These are phyloP conservation scores for Papilio polytes DNA, from an alignment of 1,140 invertebrate genomes.

Conservation along the genomic window DNA sequence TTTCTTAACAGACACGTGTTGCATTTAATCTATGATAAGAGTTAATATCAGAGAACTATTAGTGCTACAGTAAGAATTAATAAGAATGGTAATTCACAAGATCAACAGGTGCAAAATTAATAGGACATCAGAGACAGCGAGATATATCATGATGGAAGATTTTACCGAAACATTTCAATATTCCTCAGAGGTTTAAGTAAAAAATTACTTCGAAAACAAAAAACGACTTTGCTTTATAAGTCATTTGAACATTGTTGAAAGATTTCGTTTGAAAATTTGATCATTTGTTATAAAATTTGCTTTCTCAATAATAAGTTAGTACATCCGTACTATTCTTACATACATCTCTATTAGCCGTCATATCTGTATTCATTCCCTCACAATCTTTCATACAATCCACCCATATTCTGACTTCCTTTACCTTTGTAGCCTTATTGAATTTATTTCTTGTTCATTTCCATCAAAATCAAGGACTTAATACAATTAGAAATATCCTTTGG, in stretches of 20 bases:
- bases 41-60: neutral
- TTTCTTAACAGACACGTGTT: no score
- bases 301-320: neutral
- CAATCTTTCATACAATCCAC: neutral
- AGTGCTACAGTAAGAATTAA: neutral
- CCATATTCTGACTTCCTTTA: neutral
- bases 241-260: neutral
- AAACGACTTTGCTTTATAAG: neutral
- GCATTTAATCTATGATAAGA: neutral
- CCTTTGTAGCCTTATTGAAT: neutral
- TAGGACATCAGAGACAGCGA: neutral
- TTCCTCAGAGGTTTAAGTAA: neutral
- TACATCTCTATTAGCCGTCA: neutral
- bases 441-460: neutral
- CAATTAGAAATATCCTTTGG: neutral
- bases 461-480: no score
- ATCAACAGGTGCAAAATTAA: neutral
- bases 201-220: neutral
- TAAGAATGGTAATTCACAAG: neutral
- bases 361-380: neutral
- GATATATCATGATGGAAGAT: neutral
- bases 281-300: no score
- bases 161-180: conserved; percentile 2
- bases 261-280: no score
- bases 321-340: neutral